Percentiles rank a stretch among this genome's conserved stretches.
phyloP scores from a whole-genome alignment of 2,797 vertebrate genomes.

The Sus cebifrons region DNA sequence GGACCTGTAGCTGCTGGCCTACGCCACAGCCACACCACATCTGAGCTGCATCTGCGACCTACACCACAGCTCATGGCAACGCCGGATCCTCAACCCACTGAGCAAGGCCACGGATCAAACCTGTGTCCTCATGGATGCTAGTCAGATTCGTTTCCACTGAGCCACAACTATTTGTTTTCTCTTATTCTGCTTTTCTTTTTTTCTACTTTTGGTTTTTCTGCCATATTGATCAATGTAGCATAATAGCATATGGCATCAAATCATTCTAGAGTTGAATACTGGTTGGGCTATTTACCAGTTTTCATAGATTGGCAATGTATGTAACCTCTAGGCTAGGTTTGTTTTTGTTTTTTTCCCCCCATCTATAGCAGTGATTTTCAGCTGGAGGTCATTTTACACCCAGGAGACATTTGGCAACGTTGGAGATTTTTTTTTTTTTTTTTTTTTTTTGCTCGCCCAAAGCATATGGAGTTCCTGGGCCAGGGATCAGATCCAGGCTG shows the following conservation, averaged over 20 bases:
- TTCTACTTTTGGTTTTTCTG: slow-evolving; percentile 21
- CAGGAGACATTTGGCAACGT: background rate
- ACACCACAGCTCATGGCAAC: too few relatives aligned
- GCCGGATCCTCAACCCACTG: too few relatives aligned
- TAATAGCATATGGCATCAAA: background rate
- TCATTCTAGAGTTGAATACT: slow-evolving; percentile 38
- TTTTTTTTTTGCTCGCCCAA: too few relatives aligned
- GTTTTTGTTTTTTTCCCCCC: background rate
- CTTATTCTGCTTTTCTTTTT: background rate
- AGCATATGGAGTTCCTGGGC: too few relatives aligned
- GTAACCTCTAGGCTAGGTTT: background rate
- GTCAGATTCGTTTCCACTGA: background rate
- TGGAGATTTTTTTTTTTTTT: background rate
- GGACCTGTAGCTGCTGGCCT: too few relatives aligned
- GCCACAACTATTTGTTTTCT: background rate
- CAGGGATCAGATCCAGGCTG: too few relatives aligned
- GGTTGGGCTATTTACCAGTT: slow-evolving; percentile 47
- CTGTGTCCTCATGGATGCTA: too few relatives aligned
- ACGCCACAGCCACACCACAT: too few relatives aligned
- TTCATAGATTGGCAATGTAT: background rate
- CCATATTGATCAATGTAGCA: background rate
- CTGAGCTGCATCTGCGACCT: too few relatives aligned
- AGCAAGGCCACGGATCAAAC: too few relatives aligned
- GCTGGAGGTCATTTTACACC: background rate
- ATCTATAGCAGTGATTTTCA: background rate